Evolutionary conservation across 2,888 invertebrate species (phyloP).

Genomic region (Griposia aprilina): DNA sequence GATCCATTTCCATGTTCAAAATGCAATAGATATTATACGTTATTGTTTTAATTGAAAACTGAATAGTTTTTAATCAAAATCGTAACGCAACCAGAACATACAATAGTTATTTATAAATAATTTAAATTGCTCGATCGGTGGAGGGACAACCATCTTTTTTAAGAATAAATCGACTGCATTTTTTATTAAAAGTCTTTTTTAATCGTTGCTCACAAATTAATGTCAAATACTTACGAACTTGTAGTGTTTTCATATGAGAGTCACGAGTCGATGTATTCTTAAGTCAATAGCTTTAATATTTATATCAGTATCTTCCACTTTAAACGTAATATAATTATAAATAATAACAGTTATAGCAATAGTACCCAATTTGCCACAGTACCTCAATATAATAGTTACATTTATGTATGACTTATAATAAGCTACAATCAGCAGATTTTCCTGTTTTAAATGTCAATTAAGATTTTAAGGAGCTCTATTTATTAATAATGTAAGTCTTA

Average conservation of each 20-base stretch:
- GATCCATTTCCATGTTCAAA: constrained; percentile 88
- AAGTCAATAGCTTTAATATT: constrained; percentile 89
- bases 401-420: constrained; percentile 75
- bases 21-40: constrained; percentile 87
- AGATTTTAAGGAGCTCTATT: constrained; percentile 61
- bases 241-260: constrained; percentile 45
- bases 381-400: constrained; percentile 88
- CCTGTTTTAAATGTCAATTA: constrained; percentile 66
- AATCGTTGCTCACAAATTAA: constrained; percentile 64
- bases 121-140: constrained; percentile 84
- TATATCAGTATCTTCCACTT: constrained; percentile 89
- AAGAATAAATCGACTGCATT: constrained; percentile 82
- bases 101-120: constrained; percentile 88
- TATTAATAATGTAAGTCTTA: constrained; percentile 62
- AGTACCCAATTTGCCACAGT: constrained; percentile 87
- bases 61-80: constrained; percentile 58
- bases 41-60: constrained; percentile 65
- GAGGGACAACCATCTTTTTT: constrained; percentile 68
- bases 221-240: constrained; percentile 51
- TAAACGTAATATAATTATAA: constrained; percentile 79
- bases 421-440: constrained; percentile 74
- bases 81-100: constrained; percentile 78
- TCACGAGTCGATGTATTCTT: constrained; percentile 83
- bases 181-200: constrained; percentile 67
- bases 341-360: constrained; percentile 85